phyloP scores from a whole-genome alignment of 2,113 vertebrate genomes.

The Apodemus sylvaticus region DNA sequence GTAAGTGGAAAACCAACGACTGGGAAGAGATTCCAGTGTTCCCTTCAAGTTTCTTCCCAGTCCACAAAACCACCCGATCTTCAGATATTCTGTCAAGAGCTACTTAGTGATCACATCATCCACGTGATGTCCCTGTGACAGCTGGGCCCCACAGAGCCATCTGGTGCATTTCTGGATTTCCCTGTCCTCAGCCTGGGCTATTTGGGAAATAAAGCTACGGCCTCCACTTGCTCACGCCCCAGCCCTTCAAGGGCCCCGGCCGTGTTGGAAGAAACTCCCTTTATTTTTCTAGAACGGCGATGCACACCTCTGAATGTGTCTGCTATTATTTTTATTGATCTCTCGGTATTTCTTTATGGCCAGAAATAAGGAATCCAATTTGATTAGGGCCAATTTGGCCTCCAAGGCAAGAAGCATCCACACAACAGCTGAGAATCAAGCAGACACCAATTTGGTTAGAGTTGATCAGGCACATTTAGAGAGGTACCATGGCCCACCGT shows the following conservation, averaged over 20 bases:
- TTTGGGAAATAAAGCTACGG: not conserved
- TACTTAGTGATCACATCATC: not conserved
- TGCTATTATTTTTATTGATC: constrained; percentile 65
- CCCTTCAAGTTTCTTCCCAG: not conserved
- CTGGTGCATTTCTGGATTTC: not conserved
- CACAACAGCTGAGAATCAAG: not conserved
- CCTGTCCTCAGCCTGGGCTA: not conserved
- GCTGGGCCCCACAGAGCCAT: not conserved
- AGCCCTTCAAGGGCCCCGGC: not conserved
- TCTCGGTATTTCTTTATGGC: constrained; percentile 41
- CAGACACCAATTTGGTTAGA: not conserved
- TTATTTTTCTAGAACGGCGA: constrained; percentile 17
- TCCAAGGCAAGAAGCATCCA: not conserved
- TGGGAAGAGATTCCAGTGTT: constrained; percentile 16
- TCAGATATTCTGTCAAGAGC: not conserved
- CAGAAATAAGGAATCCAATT: constrained; percentile 67
- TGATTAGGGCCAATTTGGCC: constrained; percentile 58
- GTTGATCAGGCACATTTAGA: not conserved
- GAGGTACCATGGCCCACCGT: not conserved
- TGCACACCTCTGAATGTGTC: constrained; percentile 22
- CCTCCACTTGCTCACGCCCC: not conserved
- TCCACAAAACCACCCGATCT: not conserved
- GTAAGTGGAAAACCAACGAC: not conserved
- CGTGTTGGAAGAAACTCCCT: not conserved
- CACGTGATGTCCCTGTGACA: not conserved